These are phyloP conservation scores for Zaprionus davidi DNA, from an alignment of 1,140 invertebrate genomes.

Conservation along the genomic window DNA sequence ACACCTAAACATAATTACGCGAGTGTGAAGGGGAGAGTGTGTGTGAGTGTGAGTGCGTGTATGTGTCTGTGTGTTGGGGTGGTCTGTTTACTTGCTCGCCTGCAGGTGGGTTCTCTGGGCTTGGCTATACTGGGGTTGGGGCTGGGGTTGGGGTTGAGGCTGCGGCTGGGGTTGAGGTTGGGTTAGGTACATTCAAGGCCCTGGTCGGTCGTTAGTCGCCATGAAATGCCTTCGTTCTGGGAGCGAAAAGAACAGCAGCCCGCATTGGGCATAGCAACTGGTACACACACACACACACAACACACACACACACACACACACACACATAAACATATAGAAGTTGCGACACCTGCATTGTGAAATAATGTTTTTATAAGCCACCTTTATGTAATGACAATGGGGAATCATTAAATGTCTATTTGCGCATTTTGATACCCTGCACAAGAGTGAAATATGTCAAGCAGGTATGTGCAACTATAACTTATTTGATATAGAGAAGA, in stretches of 20 bases:
- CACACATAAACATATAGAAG: neutral
- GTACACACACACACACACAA: conserved; percentile 24
- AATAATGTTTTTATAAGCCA: conserved; percentile 82
- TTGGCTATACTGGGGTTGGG: neutral
- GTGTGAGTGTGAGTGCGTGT: no score
- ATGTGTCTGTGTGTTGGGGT: neutral
- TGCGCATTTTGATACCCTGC: conserved; percentile 55
- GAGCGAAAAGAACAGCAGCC: conserved; percentile 63
- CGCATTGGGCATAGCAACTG: conserved; percentile 46
- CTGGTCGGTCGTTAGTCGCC: conserved; percentile 72
- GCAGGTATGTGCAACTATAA: neutral
- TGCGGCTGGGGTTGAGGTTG: neutral
- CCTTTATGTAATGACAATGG: conserved; percentile 82
- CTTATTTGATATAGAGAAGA: neutral
- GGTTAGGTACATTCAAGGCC: conserved; percentile 58
- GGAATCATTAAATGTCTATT: conserved; percentile 82
- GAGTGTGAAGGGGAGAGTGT: neutral
- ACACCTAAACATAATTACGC: conserved; percentile 39
- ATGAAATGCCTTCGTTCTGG: conserved; percentile 69
- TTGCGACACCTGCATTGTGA: conserved; percentile 54
- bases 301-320: neutral
- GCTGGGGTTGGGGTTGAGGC: no score
- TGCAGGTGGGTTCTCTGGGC: neutral
- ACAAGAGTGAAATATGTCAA: neutral
- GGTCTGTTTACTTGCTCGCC: conserved; percentile 11